Percentiles rank a stretch among this genome's conserved stretches.
Evolutionary conservation across 2,888 invertebrate genomes (phyloP).

Genomic region (Acleris holmiana): DNA sequence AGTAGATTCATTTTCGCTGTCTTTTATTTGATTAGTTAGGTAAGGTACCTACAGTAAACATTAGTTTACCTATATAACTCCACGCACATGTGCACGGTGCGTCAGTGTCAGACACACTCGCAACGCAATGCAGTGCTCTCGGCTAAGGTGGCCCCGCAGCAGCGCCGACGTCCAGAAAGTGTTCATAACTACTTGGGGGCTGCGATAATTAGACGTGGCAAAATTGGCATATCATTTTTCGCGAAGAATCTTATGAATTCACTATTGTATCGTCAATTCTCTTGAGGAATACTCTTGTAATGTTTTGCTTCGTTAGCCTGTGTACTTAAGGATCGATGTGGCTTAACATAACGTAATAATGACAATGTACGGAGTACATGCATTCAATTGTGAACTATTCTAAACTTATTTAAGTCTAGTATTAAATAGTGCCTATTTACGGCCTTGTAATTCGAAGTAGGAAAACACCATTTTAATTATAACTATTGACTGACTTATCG

Average conservation of each 20-base stretch:
- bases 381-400: constrained; percentile 40
- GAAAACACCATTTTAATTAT: constrained; percentile 64
- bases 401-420: constrained; percentile 62
- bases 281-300: constrained; percentile 29
- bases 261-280: constrained; percentile 31
- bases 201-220: no score
- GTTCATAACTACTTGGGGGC: no score
- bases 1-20: no score
- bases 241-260: constrained; percentile 33
- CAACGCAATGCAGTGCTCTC: no score
- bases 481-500: constrained; percentile 58
- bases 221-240: constrained; percentile 9
- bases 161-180: no score
- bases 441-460: constrained; percentile 60
- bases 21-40: no score
- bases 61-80: no score
- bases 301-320: constrained; percentile 30
- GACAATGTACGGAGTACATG: constrained; percentile 24
- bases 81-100: no score
- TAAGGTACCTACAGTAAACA: no score
- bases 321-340: constrained; percentile 34
- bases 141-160: no score
- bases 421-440: constrained; percentile 57
- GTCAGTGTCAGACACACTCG: no score
- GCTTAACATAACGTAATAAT: constrained; percentile 30